Evolutionary conservation across 2,888 invertebrate species (phyloP).

Genomic region (Biston stratarius): DNA sequence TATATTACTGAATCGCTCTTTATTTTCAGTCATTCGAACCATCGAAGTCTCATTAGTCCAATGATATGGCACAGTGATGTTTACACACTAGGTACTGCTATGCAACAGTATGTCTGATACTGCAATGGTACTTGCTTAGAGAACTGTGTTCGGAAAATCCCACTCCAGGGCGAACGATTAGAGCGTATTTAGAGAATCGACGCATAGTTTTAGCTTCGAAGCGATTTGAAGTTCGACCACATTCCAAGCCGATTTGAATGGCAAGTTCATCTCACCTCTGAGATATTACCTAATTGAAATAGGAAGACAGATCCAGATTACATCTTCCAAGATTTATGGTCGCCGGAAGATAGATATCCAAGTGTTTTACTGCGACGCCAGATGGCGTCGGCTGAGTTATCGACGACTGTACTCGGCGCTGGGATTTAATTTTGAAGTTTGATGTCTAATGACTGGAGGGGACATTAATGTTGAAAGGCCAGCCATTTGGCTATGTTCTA

Average conservation of each 20-base stretch:
- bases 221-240: background rate
- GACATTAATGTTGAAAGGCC: slow-evolving; percentile 7
- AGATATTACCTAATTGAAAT: slow-evolving; percentile 38
- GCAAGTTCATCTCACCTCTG: slow-evolving; percentile 25
- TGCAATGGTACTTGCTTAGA: no score
- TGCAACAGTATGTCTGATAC: no score
- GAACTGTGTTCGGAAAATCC: background rate
- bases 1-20: no score
- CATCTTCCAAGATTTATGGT: slow-evolving; percentile 30
- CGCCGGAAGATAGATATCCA: slow-evolving; percentile 30
- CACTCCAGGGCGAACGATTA: background rate
- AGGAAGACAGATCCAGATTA: slow-evolving; percentile 37
- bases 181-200: background rate
- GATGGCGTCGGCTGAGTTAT: slow-evolving; percentile 23
- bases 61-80: no score
- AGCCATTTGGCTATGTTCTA: background rate
- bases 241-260: slow-evolving; percentile 3
- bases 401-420: slow-evolving; percentile 11
- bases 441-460: slow-evolving; percentile 15
- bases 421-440: slow-evolving; percentile 35
- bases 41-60: no score
- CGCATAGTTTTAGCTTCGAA: background rate
- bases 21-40: no score
- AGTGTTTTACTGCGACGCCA: slow-evolving; percentile 34
- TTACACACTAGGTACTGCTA: no score